Evolutionary conservation across 2,113 vertebrate genomes (phyloP).

Genomic region (Nothocercus julius): DNA sequence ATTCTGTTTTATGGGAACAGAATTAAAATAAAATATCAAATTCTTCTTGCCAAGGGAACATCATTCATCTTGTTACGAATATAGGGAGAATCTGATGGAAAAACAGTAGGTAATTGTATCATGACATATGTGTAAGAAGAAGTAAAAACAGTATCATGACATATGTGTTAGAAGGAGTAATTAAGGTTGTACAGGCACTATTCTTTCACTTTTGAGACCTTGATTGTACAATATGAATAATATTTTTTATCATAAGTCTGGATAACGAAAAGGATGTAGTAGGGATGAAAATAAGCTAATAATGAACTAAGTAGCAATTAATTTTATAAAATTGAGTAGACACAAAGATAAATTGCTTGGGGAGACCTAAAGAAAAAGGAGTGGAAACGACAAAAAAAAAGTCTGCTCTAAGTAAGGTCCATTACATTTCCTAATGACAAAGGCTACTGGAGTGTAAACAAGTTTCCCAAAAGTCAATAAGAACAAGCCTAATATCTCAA

Average conservation of each 20-base stretch:
- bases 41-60: not conserved
- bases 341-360: not conserved
- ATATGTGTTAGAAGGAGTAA: not conserved
- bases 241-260: not conserved
- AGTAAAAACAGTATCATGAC: not conserved
- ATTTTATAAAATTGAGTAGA: not conserved
- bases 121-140: not conserved
- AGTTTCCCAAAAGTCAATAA: not conserved
- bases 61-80: not conserved
- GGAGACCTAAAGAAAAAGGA: not conserved
- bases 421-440: not conserved
- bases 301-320: not conserved
- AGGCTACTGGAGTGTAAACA: not conserved
- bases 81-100: not conserved
- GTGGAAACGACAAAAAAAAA: not conserved
- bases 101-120: not conserved
- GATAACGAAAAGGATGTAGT: not conserved
- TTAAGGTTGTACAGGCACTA: not conserved
- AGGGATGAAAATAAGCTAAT: not conserved
- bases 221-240: not conserved
- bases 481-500: not conserved
- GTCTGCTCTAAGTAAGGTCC: not conserved
- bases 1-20: not conserved
- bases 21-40: conserved; percentile 32
- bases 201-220: not conserved